A percentile compares a stretch with the other conserved stretches of the same genome.
phyloP scores from a whole-genome alignment of 2,113 vertebrate species.

The Hippoglossus stenolepis region DNA sequence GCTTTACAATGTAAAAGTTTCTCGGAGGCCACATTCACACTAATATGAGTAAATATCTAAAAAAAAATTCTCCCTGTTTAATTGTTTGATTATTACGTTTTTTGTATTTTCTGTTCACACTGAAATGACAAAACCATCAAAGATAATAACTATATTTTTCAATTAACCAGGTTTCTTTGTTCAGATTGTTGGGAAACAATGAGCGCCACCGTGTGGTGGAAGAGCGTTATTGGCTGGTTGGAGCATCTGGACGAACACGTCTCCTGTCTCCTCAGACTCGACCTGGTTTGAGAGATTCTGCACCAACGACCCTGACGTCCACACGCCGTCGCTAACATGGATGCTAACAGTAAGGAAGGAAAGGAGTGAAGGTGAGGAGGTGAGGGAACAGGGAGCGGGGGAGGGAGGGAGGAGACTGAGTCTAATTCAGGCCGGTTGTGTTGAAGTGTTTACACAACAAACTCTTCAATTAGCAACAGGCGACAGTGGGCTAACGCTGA shows the following conservation, averaged over 20 bases:
- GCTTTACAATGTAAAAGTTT: no score
- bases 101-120: no score
- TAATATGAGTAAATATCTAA: no score
- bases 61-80: neutral
- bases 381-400: neutral
- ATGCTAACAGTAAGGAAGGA: neutral
- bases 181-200: neutral
- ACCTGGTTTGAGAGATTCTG: no score
- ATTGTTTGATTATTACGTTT: no score
- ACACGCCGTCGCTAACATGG: neutral
- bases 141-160: no score
- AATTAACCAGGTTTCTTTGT: no score
- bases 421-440: constrained; percentile 21
- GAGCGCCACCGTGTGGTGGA: neutral
- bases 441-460: constrained; percentile 55
- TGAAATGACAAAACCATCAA: no score
- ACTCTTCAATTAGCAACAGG: constrained; percentile 49
- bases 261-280: no score
- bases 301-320: neutral
- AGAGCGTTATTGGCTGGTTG: neutral
- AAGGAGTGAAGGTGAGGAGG: neutral
- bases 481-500: constrained; percentile 45
- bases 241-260: neutral
- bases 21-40: no score
- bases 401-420: neutral